phyloP scores from a whole-genome alignment of 2,888 invertebrate genomes.

The Pachydiplax longipennis region DNA sequence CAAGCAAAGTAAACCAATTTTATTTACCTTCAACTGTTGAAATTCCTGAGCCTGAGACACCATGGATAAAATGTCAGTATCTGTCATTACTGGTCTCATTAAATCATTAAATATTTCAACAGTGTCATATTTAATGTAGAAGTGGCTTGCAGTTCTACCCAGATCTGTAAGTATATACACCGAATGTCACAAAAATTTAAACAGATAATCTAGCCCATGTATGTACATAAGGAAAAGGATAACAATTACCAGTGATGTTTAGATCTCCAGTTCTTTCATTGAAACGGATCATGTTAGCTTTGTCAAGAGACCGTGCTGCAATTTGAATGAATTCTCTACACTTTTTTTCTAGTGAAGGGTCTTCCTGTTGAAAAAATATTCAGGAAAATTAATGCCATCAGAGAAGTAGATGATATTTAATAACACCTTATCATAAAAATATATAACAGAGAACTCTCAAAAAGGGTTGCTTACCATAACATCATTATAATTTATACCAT shows the following conservation, averaged over 20 bases:
- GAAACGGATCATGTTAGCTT: slow-evolving; percentile 93
- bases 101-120: slow-evolving; percentile 91
- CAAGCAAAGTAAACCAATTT: not conserved
- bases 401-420: too few species aligned
- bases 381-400: not conserved
- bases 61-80: slow-evolving; percentile 86
- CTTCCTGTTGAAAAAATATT: slow-evolving; percentile 68
- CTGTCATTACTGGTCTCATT: slow-evolving; percentile 81
- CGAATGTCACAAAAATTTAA: not conserved
- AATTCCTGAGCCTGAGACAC: slow-evolving; percentile 94
- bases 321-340: slow-evolving; percentile 78
- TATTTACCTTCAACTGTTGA: slow-evolving; percentile 84
- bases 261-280: slow-evolving; percentile 84
- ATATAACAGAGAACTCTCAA: not conserved
- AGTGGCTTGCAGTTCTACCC: slow-evolving; percentile 96
- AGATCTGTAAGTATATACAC: slow-evolving; percentile 67
- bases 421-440: not conserved
- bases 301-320: slow-evolving; percentile 87
- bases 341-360: slow-evolving; percentile 79
- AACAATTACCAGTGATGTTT: slow-evolving; percentile 57
- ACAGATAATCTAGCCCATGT: not conserved
- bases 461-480: slow-evolving; percentile 63
- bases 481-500: slow-evolving; percentile 70
- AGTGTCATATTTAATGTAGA: slow-evolving; percentile 95
- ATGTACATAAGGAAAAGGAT: not conserved